Evolutionary conservation across 2,113 vertebrate species (phyloP), one percentile per base, ranked within the genome.

Genomic region (Salvelinus sp.): DNA sequence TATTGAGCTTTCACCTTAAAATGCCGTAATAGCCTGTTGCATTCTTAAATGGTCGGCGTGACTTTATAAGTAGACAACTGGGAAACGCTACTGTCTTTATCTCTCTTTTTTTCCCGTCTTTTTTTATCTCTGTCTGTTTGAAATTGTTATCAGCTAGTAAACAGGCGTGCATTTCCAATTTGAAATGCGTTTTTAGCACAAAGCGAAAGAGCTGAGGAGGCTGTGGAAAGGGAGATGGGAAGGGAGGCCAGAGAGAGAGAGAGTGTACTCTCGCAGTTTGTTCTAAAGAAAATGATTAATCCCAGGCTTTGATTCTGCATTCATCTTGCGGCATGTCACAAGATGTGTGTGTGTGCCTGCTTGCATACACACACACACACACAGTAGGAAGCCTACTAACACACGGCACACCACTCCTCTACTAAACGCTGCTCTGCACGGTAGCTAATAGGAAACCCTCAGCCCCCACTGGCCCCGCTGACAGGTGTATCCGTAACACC

Each of bases 221-320:
- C 4, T 22, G 47, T 28, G 25, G 75, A 74, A 73, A 76, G 47
- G 6, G 70, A 44, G 64, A 66, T 66, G 48, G 44, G 74, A 70
- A 54, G 27, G 28, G 44, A 58, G 18, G 64, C 18, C 73, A 14
- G 74, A 54, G 48, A 30, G 38, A n/a, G 66, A 0, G 48, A 86
- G 82, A 79, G 76, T 80, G 76, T 80, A 77, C 83, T 25, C 80
- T 86, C 18, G 20, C 79, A 87, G 79, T 89, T 89, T 85, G 76
- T 84, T 74, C 79, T 80, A 85, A 88, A 88, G 81, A 88, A 86
- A 89, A 89, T 90, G 83, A 88, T 83, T 88, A 87, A 88, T 90
- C 86, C 79, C 54, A 72, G 80, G 72, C 84, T 88, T 90, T 90
- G 86, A 90, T 87, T 88, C 82, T 76, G 80, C 77, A 83, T 85